phyloP scores from a whole-genome alignment of 2,797 vertebrate species.

The Parotocinclus haroldoi region DNA sequence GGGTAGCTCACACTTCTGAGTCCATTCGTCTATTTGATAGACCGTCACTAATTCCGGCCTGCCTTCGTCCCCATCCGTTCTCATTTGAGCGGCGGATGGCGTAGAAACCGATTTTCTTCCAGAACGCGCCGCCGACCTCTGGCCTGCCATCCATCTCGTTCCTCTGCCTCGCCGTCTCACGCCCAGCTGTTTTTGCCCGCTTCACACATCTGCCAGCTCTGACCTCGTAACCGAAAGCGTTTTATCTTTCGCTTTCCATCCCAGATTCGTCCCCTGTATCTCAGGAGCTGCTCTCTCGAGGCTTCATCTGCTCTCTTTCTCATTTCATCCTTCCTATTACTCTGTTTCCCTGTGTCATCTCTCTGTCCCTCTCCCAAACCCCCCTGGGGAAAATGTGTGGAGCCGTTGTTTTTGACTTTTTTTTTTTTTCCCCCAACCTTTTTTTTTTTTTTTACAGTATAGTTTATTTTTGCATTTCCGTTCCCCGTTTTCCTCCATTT shows the following conservation, averaged over 20 bases:
- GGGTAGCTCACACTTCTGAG: constrained; percentile 14
- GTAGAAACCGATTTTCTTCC: constrained; percentile 27
- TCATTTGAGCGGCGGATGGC: constrained; percentile 8
- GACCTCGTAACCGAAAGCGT: constrained; percentile 25
- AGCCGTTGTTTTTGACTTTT: too few relatives aligned
- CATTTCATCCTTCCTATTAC: not conserved
- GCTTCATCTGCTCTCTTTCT: not conserved
- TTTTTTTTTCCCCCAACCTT: too few relatives aligned
- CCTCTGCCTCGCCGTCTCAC: not conserved
- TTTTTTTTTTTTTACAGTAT: too few relatives aligned
- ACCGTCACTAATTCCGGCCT: constrained; percentile 25
- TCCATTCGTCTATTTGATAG: constrained; percentile 30
- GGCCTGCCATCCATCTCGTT: constrained; percentile 19
- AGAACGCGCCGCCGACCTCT: constrained; percentile 10
- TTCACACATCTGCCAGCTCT: constrained; percentile 28
- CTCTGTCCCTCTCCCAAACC: not conserved
- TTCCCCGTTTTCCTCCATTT: too few relatives aligned
- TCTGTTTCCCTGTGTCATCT: constrained; percentile 15
- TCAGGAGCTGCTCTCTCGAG: not conserved
- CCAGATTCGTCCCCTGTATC: not conserved
- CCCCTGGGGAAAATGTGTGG: too few relatives aligned
- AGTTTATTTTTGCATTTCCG: too few relatives aligned
- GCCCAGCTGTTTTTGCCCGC: constrained; percentile 25
- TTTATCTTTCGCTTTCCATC: constrained; percentile 23
- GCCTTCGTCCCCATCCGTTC: constrained; percentile 6